Evolutionary conservation across 2,888 invertebrate species (phyloP).

Genomic region (Spodoptera picta): DNA sequence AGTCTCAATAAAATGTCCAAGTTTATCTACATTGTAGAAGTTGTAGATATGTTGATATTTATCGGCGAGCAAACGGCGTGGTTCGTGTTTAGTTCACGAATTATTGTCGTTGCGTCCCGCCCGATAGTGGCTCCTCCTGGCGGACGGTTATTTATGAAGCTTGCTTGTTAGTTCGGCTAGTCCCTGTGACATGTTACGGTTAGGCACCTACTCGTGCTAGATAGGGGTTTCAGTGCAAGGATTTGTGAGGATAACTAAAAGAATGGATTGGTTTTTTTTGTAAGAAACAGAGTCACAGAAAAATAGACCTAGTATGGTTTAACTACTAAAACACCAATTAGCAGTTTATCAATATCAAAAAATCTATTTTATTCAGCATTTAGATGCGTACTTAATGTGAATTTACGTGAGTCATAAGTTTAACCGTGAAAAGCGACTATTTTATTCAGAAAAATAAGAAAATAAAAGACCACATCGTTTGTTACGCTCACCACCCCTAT

Average conservation of each 20-base stretch:
- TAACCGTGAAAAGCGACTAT: no score
- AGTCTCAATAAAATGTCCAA: constrained; percentile 45
- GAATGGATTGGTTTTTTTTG: no score
- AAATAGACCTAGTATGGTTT: no score
- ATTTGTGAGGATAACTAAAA: no score
- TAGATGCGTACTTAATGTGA: no score
- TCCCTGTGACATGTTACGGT: constrained; percentile 12
- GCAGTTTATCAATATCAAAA: no score
- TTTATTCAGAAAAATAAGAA: not conserved
- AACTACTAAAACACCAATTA: no score
- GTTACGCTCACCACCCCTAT: constrained; percentile 15
- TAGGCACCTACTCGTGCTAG: not conserved
- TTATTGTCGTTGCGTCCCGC: constrained; percentile 40
- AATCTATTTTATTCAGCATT: no score
- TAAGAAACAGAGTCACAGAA: no score
- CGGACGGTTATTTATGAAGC: constrained; percentile 56
- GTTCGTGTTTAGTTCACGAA: constrained; percentile 48
- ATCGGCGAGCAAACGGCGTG: constrained; percentile 26
- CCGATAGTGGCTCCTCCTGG: constrained; percentile 61
- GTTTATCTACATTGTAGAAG: constrained; percentile 43
- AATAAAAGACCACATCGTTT: constrained; percentile 13
- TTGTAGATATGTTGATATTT: constrained; percentile 48
- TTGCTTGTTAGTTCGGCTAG: constrained; percentile 36
- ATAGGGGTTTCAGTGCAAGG: not conserved
- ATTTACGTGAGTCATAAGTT: no score